Percentiles rank a stretch among this genome's conserved stretches.
Evolutionary conservation across 2,888 invertebrate species (phyloP).

Genomic region (Amphipoea oculea): DNA sequence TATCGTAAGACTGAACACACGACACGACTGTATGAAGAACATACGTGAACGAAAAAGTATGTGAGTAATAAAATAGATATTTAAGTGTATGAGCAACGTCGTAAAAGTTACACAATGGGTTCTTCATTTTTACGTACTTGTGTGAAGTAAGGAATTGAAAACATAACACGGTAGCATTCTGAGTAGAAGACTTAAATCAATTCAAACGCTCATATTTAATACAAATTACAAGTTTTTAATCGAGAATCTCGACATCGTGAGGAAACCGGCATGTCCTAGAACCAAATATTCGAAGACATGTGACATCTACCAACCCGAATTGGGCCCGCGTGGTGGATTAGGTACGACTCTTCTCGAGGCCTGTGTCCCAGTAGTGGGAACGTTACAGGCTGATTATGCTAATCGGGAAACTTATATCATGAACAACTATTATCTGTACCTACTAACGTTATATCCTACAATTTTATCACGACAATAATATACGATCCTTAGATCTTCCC

Average conservation of each 20-base stretch:
- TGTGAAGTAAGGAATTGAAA: constrained; percentile 14
- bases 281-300: background rate
- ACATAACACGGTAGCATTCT: background rate
- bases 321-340: background rate
- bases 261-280: background rate
- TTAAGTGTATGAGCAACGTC: background rate
- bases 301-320: background rate
- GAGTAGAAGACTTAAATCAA: background rate
- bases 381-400: background rate
- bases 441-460: background rate
- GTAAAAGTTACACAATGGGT: constrained; percentile 28
- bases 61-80: constrained; percentile 11
- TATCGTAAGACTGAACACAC: background rate
- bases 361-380: too few relatives aligned
- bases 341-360: too few relatives aligned
- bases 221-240: background rate
- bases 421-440: background rate
- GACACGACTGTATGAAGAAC: background rate
- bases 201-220: background rate
- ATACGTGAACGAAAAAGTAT: background rate
- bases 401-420: background rate
- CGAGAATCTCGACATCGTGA: background rate
- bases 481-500: background rate
- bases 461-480: background rate
- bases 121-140: constrained; percentile 4